These are phyloP conservation scores for Plotosus lineatus DNA, from an alignment of 2,113 vertebrate genomes.

Conservation along the genomic window DNA sequence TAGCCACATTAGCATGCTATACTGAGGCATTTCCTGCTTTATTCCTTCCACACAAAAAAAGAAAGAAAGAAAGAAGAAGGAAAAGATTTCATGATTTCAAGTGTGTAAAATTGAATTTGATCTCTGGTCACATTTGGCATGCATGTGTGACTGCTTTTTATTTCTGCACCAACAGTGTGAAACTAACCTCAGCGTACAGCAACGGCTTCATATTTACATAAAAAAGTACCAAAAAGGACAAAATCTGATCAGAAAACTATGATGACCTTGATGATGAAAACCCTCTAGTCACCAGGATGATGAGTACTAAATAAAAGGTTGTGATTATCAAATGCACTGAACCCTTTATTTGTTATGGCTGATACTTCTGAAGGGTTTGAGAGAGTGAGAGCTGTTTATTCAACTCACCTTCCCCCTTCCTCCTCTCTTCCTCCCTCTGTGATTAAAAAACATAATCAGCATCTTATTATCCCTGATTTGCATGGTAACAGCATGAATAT, in stretches of 20 bases:
- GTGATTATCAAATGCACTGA: slow-evolving; percentile 19
- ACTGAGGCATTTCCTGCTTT: slow-evolving; percentile 23
- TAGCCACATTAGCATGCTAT: slow-evolving; percentile 23
- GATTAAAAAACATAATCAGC: slow-evolving; percentile 59
- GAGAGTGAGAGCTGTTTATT: slow-evolving; percentile 48
- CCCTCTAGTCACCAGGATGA: background rate
- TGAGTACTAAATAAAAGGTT: background rate
- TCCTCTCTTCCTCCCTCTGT: slow-evolving; percentile 44
- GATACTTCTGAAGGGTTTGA: slow-evolving; percentile 40
- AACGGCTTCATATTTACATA: slow-evolving; percentile 10
- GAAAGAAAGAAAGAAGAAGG: too few species aligned
- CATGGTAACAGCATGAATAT: slow-evolving; percentile 59
- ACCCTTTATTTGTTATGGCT: slow-evolving; percentile 30
- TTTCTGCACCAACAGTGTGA: slow-evolving; percentile 28
- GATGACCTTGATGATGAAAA: background rate
- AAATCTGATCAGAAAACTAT: too few species aligned
- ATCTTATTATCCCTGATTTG: slow-evolving; percentile 59
- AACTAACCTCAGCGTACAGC: background rate
- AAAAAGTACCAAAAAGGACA: background rate
- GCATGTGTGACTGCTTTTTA: slow-evolving; percentile 7
- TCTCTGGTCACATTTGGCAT: slow-evolving; percentile 25
- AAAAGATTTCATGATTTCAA: slow-evolving; percentile 29
- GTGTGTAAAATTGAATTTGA: slow-evolving; percentile 33
- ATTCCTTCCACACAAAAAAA: background rate
- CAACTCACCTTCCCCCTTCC: slow-evolving; percentile 40